phyloP scores from a whole-genome alignment of 1,140 invertebrate genomes.

The Brachionus angularis region DNA sequence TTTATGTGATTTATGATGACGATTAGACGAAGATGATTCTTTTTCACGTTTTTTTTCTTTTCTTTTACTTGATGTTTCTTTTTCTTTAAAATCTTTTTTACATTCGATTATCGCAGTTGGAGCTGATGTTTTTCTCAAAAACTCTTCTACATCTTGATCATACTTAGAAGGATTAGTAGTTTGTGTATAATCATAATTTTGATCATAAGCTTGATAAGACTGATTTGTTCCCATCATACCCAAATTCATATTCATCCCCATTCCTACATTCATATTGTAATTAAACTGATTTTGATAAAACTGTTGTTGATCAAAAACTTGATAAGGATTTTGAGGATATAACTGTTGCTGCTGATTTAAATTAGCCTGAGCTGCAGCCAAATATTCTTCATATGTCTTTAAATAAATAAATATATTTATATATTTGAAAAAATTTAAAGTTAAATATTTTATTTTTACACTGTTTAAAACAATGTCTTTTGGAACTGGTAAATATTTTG shows the following conservation, averaged over 20 bases:
- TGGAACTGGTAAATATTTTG: neutral
- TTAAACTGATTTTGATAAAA: slow-evolving; percentile 9
- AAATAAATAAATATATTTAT: neutral
- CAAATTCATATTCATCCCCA: no score
- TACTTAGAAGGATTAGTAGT: slow-evolving; percentile 13
- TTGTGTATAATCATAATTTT: neutral
- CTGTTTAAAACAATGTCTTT: slow-evolving; percentile 33
- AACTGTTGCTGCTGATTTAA: slow-evolving; percentile 28
- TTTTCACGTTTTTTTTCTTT: slow-evolving; percentile 13
- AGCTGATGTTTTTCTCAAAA: slow-evolving; percentile 30
- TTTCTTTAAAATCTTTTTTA: neutral
- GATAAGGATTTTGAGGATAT: neutral
- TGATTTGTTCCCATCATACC: no score
- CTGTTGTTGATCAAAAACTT: neutral
- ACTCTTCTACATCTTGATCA: slow-evolving; percentile 35
- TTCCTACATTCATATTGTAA: slow-evolving; percentile 1
- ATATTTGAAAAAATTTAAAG: neutral
- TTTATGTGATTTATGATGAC: no score
- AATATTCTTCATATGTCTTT: slow-evolving; percentile 36
- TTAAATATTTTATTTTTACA: neutral
- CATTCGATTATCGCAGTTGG: neutral
- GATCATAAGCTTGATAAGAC: neutral
- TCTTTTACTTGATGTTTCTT: neutral
- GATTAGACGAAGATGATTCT: no score
- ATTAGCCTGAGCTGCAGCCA: slow-evolving; percentile 15